These are phyloP conservation scores for Montipora cactus DNA, from an alignment of 64 coral and sea anemone species.

Conservation along the genomic window DNA sequence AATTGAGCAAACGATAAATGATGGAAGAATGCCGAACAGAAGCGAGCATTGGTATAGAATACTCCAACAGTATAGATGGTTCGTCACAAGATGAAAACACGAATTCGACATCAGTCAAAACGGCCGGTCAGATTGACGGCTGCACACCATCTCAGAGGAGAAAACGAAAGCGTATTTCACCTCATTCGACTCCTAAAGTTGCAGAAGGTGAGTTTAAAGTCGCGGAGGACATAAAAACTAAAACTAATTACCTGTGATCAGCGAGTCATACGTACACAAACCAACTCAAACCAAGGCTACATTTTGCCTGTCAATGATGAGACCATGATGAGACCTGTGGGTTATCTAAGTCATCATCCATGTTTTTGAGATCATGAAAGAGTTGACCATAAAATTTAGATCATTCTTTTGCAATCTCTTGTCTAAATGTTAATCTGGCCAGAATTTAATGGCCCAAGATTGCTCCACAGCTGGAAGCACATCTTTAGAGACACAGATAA, in stretches of 20 bases:
- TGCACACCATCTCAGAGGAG: slow-evolving; percentile 63
- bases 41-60: slow-evolving; percentile 83
- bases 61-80: slow-evolving; percentile 57
- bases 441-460: too few relatives aligned
- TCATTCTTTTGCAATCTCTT: too few relatives aligned
- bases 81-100: slow-evolving; percentile 66
- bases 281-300: neutral
- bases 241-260: neutral
- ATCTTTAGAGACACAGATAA: too few relatives aligned
- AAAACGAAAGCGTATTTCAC: slow-evolving; percentile 81
- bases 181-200: slow-evolving; percentile 86
- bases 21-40: slow-evolving; percentile 66
- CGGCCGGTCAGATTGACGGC: slow-evolving; percentile 24
- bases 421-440: too few relatives aligned
- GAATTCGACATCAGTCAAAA: slow-evolving; percentile 53
- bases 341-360: too few relatives aligned
- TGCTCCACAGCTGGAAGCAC: too few relatives aligned
- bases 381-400: neutral
- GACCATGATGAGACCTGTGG: too few relatives aligned
- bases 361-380: neutral
- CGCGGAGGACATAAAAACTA: too few relatives aligned
- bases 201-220: slow-evolving; percentile 63
- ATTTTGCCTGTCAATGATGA: too few relatives aligned
- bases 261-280: neutral
- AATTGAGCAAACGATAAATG: neutral